phyloP scores from a whole-genome alignment of 2,888 invertebrate genomes.

The Epirrita christyi region DNA sequence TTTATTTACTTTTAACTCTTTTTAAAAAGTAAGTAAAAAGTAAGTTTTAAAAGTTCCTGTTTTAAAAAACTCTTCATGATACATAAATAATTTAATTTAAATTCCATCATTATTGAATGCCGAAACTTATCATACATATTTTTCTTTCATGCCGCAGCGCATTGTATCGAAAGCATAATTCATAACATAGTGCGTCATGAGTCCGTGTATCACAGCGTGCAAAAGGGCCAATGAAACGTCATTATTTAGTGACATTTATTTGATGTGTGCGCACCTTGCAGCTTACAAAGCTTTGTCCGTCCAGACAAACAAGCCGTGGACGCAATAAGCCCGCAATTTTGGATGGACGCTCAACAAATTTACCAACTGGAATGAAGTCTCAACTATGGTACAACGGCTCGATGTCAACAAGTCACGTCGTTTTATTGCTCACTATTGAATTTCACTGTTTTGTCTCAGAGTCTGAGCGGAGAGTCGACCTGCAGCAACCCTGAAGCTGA shows the following conservation, averaged over 20 bases:
- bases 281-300: constrained; percentile 76
- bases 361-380: constrained; percentile 79
- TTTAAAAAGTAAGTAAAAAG: too few species aligned
- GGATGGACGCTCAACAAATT: constrained; percentile 76
- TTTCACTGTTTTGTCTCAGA: constrained; percentile 63
- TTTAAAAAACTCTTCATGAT: background rate
- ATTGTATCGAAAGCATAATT: constrained; percentile 23
- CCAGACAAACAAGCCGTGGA: constrained; percentile 69
- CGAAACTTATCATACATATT: background rate
- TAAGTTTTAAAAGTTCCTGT: background rate
- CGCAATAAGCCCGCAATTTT: constrained; percentile 79
- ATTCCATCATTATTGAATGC: too few species aligned
- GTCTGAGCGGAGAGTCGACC: constrained; percentile 41
- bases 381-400: constrained; percentile 63
- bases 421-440: constrained; percentile 78
- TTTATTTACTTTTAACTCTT: too few species aligned
- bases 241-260: constrained; percentile 62
- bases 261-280: constrained; percentile 65
- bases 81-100: background rate
- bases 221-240: constrained; percentile 38
- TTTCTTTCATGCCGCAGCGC: constrained; percentile 8
- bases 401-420: constrained; percentile 76
- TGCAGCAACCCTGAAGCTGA: constrained; percentile 24
- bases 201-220: constrained; percentile 6
- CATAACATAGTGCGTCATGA: constrained; percentile 20